Base-by-base conservation (phyloP, 2,888 invertebrate genomes). In the Mythimna ferrago region DNA sequence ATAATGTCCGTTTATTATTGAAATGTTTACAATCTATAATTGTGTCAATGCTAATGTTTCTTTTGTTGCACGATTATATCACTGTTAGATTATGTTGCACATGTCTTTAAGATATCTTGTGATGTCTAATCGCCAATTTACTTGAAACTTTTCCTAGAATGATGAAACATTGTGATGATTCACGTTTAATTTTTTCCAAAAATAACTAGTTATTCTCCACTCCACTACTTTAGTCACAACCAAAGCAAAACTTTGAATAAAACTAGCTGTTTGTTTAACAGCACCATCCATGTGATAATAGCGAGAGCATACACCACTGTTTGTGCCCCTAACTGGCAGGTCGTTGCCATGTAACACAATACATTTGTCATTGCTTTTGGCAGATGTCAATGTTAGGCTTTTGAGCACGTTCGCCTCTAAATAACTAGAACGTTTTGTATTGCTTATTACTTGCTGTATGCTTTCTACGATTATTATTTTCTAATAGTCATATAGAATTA, bases 1-100 rank as follows among this genome's bases (percentile, higher is more conserved):
- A 71, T 84, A 86, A 83, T 85, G 81, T 86, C 78, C 81, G 76
- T 84, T 77, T 84, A 78, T 85, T 86, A 82, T 84, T 84, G 65
- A 81, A 86, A 82, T 80, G 81, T 76, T 71, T 74, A 66, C 78
- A 58, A 73, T 80, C 73, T 85, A 83, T 83, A 86, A 88, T 86
- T 87, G 88, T 89, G 89, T 89, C 88, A 89, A 88, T 88, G 88
- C 69, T 86, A 85, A 84, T 88, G 80, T 84, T 75, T 83, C 81
- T 74, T 76, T 85, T 85, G 75, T 83, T 78, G 72, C 35, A 57
- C 54, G 35, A 48, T 73, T 63, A 71, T 66, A 48, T 75, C 54
- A 78, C 65, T 69, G 16, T 66, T 64, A 60, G 48, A 19, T 48
- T 80, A 26, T 51, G 11, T 48, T 73, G 54, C 65, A 57, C 41